Base-by-base conservation (phyloP, 2,113 vertebrate genomes). In the Hippocampus guttulatus region DNA sequence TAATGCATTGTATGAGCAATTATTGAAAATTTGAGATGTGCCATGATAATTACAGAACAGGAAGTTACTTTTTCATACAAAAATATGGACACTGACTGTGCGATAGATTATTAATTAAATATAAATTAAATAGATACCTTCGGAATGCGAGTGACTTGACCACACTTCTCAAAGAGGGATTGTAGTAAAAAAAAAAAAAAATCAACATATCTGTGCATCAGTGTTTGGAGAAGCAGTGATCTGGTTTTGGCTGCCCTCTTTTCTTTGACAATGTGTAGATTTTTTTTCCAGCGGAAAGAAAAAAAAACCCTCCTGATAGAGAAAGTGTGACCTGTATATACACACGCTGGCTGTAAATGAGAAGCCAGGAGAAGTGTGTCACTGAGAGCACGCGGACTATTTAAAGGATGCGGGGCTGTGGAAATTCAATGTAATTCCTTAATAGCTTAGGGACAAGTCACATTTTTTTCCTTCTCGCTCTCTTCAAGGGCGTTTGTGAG, bases 341-440 rank as follows among this genome's bases (percentile, higher is more conserved):
- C 40, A 33, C 63, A 27, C 38, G 27, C 20, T 54, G 67, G 68
- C 64, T 71, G 52, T 71, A 71, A 71, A 75, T 72, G 75, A 73
- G 70, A 77, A 83, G 69, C 69, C 69, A 38, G n/a, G 57, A 83
- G 76, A 81, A 67, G 68, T 71, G 11, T 73, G 64, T 81, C 81
- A 91, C 87, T 85, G 79, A 77, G 86, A 79, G 83, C 71, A 62
- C 43, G 23, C 63, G 64, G 47, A 70, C 83, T 85, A 89, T 91
- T 90, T 78, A 83, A 88, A 87, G 85, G 78, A 81, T 73, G 62
- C 71, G 64, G 27, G 68, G 68, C 84, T 73, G 71, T 80, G 68
- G 81, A 89, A 91, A 87, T 77, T 64, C 67, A 90, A 78, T 80
- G 74, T 79, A 84, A 81, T 80, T 84, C 76, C 79, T 71, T 60